Evolutionary conservation across 1,140 invertebrate genomes (phyloP), one percentile per base, ranked within the genome.

Genomic region (Teleogryllus occipitalis): DNA sequence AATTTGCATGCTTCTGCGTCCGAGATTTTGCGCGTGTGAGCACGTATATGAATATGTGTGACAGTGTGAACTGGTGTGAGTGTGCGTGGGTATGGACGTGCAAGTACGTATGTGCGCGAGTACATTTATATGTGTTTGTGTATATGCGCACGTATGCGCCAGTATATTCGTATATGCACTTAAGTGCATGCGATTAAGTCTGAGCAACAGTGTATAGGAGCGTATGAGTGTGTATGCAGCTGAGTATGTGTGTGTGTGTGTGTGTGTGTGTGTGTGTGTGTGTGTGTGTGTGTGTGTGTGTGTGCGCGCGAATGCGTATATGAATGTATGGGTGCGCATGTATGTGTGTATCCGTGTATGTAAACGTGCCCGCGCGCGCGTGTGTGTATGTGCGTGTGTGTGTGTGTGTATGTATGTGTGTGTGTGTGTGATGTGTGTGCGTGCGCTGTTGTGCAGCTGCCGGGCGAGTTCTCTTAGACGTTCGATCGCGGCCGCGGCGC

Each of bases 121-220:
- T 72, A 72, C 7, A 74, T 48, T 7, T 80, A 74, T 80, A 73
- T 77, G 47, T 80, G 75, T 78, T 21, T 78, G 75, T 80, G 79
- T 80, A 73, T 80, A 74, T 77, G 65, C 65, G 65, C n/a, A n/a
- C 65, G 75, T 80, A 74, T 7, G 75, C 77, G 79, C 7, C 21
- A 78, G 74, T 80, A 73, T 80, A 74, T 78, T 22, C 77, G 79
- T 80, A 73, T 80, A n/a, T 72, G 6, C n/a, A 18, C 72, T 15
- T 78, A 21, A 75, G 72, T 79, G 78, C 21, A 74, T 79, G 78
- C 46, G 72, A 76, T 47, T 79, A 74, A 75, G 78, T 73, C 6
- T 79, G 78, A 21, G 72, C 72, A 49, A 18, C 74, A 18, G 78
- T 73, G 72, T 74, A 48, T 74, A 76, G 6, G 78, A 21, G 75